These are phyloP conservation scores for Oreochromis tanganicae DNA, from an alignment of 2,113 vertebrate genomes.

Conservation along the genomic window DNA sequence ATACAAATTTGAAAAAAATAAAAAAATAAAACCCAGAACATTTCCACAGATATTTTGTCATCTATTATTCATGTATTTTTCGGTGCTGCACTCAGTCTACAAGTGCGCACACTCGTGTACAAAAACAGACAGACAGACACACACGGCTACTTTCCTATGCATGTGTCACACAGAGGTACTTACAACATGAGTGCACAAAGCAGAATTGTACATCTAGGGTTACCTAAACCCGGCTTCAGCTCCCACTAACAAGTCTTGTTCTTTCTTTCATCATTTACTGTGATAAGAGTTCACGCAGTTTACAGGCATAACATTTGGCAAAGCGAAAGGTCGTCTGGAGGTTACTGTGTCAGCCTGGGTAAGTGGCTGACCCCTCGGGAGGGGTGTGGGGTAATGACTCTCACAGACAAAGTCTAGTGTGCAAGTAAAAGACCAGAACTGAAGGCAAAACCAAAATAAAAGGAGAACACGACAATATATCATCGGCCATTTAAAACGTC, in stretches of 20 bases:
- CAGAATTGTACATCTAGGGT: not conserved
- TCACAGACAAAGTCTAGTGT: conserved; percentile 20
- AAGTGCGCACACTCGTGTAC: conserved; percentile 26
- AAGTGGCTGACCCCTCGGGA: conserved; percentile 49
- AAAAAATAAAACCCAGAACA: not conserved
- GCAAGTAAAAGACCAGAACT: not conserved
- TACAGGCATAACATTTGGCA: conserved; percentile 59
- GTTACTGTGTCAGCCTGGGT: conserved; percentile 68
- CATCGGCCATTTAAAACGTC: not conserved
- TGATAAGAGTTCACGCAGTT: conserved; percentile 59
- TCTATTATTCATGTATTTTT: conserved; percentile 54
- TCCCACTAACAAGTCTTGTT: conserved; percentile 4
- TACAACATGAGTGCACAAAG: conserved; percentile 33
- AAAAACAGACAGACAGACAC: conserved; percentile 30
- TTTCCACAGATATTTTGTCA: conserved; percentile 24
- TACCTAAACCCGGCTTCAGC: conserved; percentile 6
- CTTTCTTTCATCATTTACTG: conserved; percentile 1
- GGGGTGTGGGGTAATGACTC: conserved; percentile 23
- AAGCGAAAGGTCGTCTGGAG: conserved; percentile 62
- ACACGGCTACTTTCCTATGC: conserved; percentile 29
- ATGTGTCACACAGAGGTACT: conserved; percentile 50
- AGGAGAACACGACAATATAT: not conserved
- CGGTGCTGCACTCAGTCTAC: conserved; percentile 27
- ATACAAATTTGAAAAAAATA: not conserved
- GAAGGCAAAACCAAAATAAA: not conserved